phyloP scores from a whole-genome alignment of 2,113 vertebrate genomes.

The Notothenia rossii region DNA sequence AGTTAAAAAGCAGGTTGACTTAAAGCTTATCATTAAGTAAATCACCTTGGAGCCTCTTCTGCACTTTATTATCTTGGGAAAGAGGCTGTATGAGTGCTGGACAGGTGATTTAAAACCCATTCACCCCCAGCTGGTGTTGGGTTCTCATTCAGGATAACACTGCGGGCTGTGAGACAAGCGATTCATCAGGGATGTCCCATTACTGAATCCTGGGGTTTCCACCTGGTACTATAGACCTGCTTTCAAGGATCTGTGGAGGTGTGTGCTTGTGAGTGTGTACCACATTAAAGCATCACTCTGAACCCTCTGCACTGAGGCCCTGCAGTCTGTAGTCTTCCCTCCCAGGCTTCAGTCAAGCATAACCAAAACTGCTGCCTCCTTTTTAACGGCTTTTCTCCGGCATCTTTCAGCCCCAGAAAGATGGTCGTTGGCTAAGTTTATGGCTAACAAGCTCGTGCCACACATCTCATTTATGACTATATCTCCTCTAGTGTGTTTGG shows the following conservation, averaged over 20 bases:
- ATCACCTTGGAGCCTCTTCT: not conserved
- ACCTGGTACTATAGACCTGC: slow-evolving; percentile 64
- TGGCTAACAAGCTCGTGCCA: not conserved
- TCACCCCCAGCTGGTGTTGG: slow-evolving; percentile 51
- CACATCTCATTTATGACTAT: slow-evolving; percentile 39
- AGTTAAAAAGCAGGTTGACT: slow-evolving; percentile 11
- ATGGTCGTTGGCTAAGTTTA: slow-evolving; percentile 13
- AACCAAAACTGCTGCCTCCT: not conserved
- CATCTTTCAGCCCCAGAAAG: slow-evolving; percentile 4
- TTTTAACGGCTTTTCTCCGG: not conserved
- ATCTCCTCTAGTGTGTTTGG: slow-evolving; percentile 39
- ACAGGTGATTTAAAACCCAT: slow-evolving; percentile 73
- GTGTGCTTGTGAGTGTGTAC: slow-evolving; percentile 15
- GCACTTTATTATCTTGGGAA: not conserved
- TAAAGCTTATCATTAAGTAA: slow-evolving; percentile 2
- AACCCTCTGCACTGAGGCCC: slow-evolving; percentile 19
- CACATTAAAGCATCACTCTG: slow-evolving; percentile 2
- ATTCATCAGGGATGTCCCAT: slow-evolving; percentile 75
- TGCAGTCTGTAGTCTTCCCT: slow-evolving; percentile 21
- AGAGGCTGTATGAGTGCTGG: not conserved
- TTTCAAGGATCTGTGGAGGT: not conserved
- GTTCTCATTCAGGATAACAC: slow-evolving; percentile 52
- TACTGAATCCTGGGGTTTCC: slow-evolving; percentile 68
- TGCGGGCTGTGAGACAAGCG: slow-evolving; percentile 41
- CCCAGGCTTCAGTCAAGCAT: slow-evolving; percentile 18